A percentile compares a stretch with the other conserved stretches of the same genome.
phyloP scores from a whole-genome alignment of 2,888 invertebrate genomes.

The Cephus rjabovi region DNA sequence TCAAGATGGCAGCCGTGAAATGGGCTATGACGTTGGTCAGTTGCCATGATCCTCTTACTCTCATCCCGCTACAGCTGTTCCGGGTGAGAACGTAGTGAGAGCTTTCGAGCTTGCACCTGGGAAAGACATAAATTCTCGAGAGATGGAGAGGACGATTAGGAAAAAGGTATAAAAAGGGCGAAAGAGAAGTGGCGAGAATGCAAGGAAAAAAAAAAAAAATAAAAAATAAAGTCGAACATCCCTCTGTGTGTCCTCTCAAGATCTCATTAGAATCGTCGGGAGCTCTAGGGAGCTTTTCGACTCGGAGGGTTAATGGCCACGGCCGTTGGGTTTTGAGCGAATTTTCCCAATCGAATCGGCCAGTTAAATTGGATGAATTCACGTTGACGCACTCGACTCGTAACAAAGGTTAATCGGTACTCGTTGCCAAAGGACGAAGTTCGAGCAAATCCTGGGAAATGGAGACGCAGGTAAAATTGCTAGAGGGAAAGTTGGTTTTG shows the following conservation, averaged over 20 bases:
- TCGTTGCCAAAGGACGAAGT: not conserved
- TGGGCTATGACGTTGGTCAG: not conserved
- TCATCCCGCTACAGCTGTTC: not conserved
- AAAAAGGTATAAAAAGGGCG: not conserved
- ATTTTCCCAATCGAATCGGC: not conserved
- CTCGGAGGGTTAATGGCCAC: not conserved
- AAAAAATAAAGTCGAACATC: not conserved
- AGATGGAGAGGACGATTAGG: not conserved
- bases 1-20: not conserved
- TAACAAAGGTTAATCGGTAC: not conserved
- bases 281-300: not conserved
- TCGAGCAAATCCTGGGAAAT: not conserved
- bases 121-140: not conserved
- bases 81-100: not conserved
- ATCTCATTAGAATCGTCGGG: not conserved
- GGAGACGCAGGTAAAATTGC: too few relatives aligned
- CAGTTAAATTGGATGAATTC: not conserved
- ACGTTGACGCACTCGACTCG: not conserved
- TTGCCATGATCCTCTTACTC: not conserved
- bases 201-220: not conserved
- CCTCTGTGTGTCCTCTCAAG: not conserved
- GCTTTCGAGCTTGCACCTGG: not conserved
- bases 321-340: not conserved
- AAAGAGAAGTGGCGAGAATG: not conserved
- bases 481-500: not conserved